Evolutionary conservation across 1,140 invertebrate species (phyloP), one percentile per base, ranked within the genome.

Genomic region (Drosophila tani): DNA sequence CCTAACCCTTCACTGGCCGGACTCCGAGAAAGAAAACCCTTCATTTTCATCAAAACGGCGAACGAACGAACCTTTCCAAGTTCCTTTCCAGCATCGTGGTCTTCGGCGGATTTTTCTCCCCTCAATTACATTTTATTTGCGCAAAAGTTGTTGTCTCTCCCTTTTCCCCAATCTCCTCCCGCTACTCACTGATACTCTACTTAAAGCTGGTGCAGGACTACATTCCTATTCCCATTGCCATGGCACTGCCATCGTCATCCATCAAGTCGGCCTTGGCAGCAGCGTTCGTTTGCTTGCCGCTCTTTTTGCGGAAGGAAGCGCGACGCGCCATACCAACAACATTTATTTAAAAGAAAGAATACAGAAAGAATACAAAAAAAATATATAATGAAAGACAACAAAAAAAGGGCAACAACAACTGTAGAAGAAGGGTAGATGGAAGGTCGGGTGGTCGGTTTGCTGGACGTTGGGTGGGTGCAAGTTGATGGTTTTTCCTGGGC

Each of bases 91-190:
- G 63, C 75, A 57, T 50, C 70, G 64, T 68, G 35, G 53, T 32
- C 60, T 71, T 76, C 12, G 29, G 17, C 35, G 35, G 67, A 49
- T 82, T 56, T 56, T 56, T 79, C 82, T 82, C 70, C 76, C 82
- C 69, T 73, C 83, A 87, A 87, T 87, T 84, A 88, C 79, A 76
- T 84, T 87, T 76, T 87, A 87, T 87, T 84, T 88, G 77, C 84
- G 84, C 77, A 70, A 79, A 79, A 56, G 53, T 56, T 56, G 66
- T 75, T 68, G 68, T 40, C 70, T 27, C 29, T 56, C 29, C 38
- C 35, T 27, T 40, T 67, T 57, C 29, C 24, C 40, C n/a, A 46
- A 71, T 35, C 19, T 43, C 51, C 55, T 29, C 46, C 53, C 50
- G 43, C 32, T 35, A 47, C 21, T 24, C 24, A 27, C 35, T 29